A percentile compares a stretch with the other conserved stretches of the same genome.
Conservation (phyloP, 2,797 vertebrate genomes). For the Ciconia nigra region DNA sequence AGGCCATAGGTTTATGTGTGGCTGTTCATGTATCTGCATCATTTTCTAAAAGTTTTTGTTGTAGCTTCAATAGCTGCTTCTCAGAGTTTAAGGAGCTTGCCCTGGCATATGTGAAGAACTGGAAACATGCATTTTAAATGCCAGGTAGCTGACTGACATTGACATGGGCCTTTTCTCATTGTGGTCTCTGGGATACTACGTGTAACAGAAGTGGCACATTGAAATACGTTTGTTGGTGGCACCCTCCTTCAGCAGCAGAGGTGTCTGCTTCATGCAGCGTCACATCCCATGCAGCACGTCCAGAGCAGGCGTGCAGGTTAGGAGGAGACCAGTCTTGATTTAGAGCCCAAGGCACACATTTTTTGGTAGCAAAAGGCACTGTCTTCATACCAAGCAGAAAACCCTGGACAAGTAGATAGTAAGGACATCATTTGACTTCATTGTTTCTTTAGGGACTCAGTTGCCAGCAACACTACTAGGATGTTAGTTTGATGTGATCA, state of each 20-base stretch:
- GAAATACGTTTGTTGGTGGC: background rate
- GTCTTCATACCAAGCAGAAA: background rate
- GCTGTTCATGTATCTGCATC: background rate
- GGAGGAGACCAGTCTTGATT: background rate
- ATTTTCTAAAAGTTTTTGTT: conserved; percentile 1
- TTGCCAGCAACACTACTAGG: background rate
- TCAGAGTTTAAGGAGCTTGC: conserved; percentile 10
- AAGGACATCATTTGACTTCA: background rate
- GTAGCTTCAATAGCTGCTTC: background rate
- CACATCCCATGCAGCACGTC: background rate
- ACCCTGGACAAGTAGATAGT: background rate
- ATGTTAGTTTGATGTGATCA: background rate
- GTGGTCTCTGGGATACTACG: background rate
- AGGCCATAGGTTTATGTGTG: background rate
- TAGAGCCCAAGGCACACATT: background rate
- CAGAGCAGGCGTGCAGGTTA: background rate
- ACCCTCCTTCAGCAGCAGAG: background rate
- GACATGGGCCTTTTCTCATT: background rate
- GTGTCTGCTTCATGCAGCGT: background rate
- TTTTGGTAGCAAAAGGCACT: background rate
- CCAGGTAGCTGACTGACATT: background rate
- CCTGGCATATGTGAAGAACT: background rate
- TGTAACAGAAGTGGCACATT: background rate
- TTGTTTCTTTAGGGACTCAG: background rate
- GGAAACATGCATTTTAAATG: background rate